Base-by-base conservation (phyloP, 1,140 invertebrate species). In the Nixonia krombeini region DNA sequence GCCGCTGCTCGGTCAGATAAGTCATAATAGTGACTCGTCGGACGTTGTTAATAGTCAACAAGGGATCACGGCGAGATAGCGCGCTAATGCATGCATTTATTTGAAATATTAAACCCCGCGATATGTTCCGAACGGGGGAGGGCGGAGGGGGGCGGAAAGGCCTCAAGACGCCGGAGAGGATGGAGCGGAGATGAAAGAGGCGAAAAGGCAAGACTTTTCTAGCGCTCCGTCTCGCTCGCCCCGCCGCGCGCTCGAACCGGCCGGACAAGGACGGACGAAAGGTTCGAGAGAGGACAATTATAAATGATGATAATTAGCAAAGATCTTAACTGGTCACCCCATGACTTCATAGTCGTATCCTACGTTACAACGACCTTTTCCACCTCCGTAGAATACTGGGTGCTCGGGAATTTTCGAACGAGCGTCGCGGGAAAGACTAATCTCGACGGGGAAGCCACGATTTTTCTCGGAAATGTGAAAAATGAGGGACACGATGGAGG, bases 31-130 rank as follows among this genome's bases (percentile, higher is more conserved):
- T 71, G 72, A 74, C 70, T 75, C 59, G 72, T 49, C 52, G 51
- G 71, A 73, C 64, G 75, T 81, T 81, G 79, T 81, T 81, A 81
- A 78, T 79, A 81, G 78, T 80, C 76, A 80, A 81, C 79, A 70
- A 72, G 75, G 75, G 78, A 81, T 81, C 78, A 76, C 59, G 65
- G 70, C 64, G 74, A 80, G 79, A 81, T 81, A 81, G 75, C 75
- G 78, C 78, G 79, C 79, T 81, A 81, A 81, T 81, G 79, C 74
- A 81, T 77, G 78, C 79, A 81, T 81, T 81, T 81, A 79, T 81
- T 81, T 81, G 79, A 81, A 81, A 81, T 80, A 80, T 81, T 81
- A 81, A 81, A 81, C 79, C 78, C 46, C 58, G 69, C 63, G 47
- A 31, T n/a, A n/a, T 57, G n/a, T 51, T 37, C 35, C 25, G 28